phyloP scores from a whole-genome alignment of 1,140 invertebrate species.

The Leptopilina boulardi region DNA sequence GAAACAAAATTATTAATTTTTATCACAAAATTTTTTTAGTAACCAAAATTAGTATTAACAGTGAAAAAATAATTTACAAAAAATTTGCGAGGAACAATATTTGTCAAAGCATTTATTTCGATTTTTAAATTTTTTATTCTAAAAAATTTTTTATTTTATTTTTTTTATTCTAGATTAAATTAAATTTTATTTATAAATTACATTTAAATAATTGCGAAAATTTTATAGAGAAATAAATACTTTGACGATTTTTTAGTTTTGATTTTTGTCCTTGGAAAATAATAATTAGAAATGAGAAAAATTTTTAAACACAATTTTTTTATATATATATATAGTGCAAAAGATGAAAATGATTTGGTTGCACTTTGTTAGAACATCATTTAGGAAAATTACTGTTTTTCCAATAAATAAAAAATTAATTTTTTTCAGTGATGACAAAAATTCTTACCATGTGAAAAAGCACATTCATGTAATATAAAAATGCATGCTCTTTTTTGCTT shows the following conservation, averaged over 20 bases:
- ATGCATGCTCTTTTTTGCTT: conserved; percentile 4
- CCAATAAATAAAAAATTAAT: too few relatives aligned
- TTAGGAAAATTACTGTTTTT: background rate
- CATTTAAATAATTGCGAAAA: too few relatives aligned
- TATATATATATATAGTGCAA: too few relatives aligned
- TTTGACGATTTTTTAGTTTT: background rate
- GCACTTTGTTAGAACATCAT: background rate
- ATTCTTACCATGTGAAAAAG: background rate
- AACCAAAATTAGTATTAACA: too few relatives aligned
- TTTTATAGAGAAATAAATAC: background rate
- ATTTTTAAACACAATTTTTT: background rate
- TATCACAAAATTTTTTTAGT: too few relatives aligned
- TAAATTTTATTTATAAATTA: too few relatives aligned
- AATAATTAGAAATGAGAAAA: background rate
- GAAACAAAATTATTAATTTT: background rate
- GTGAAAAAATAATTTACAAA: too few relatives aligned
- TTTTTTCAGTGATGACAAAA: background rate
- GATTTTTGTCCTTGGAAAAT: background rate
- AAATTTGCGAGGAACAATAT: too few relatives aligned
- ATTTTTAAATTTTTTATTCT: too few relatives aligned
- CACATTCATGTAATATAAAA: conserved; percentile 12
- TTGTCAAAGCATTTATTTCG: too few relatives aligned
- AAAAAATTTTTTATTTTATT: too few relatives aligned
- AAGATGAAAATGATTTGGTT: conserved; percentile 1
- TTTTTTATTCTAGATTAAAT: too few relatives aligned